Evolutionary conservation across 2,888 invertebrate genomes (phyloP).

Genomic region (Oligia latruncula): DNA sequence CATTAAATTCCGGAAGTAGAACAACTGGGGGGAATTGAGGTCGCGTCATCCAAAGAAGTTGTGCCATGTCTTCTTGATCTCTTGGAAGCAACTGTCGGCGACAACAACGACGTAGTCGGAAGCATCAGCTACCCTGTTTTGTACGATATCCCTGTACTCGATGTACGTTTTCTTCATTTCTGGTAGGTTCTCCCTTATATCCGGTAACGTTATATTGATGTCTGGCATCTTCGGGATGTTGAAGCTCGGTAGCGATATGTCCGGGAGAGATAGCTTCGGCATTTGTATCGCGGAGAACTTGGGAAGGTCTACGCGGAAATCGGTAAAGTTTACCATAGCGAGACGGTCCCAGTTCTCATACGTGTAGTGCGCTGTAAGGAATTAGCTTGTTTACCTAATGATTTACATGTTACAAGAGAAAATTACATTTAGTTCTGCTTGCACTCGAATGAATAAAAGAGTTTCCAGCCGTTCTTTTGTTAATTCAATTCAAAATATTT

Average conservation of each 20-base stretch:
- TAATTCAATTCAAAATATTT: neutral
- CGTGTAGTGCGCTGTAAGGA: slow-evolving; percentile 88
- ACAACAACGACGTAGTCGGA: slow-evolving; percentile 88
- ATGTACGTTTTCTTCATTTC: slow-evolving; percentile 82
- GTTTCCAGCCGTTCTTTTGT: neutral
- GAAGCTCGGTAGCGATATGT: slow-evolving; percentile 77
- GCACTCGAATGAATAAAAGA: neutral
- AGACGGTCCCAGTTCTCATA: slow-evolving; percentile 86
- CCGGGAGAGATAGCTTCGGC: slow-evolving; percentile 71
- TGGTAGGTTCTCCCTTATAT: slow-evolving; percentile 80
- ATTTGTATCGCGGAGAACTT: slow-evolving; percentile 79
- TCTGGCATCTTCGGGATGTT: slow-evolving; percentile 73
- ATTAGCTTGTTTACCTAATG: slow-evolving; percentile 69
- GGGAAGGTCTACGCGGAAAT: slow-evolving; percentile 83
- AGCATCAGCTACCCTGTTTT: slow-evolving; percentile 87
- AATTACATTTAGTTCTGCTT: neutral
- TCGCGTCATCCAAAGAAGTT: slow-evolving; percentile 79
- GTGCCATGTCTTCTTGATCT: slow-evolving; percentile 82
- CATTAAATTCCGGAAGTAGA: slow-evolving; percentile 28
- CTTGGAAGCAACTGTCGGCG: slow-evolving; percentile 88
- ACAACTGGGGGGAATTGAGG: neutral
- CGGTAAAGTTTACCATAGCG: slow-evolving; percentile 86
- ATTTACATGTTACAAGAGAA: slow-evolving; percentile 1
- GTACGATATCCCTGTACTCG: slow-evolving; percentile 86
- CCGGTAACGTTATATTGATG: slow-evolving; percentile 79